These are phyloP conservation scores for Notiomystis cincta DNA, from an alignment of 2,113 vertebrate genomes.

Conservation along the genomic window DNA sequence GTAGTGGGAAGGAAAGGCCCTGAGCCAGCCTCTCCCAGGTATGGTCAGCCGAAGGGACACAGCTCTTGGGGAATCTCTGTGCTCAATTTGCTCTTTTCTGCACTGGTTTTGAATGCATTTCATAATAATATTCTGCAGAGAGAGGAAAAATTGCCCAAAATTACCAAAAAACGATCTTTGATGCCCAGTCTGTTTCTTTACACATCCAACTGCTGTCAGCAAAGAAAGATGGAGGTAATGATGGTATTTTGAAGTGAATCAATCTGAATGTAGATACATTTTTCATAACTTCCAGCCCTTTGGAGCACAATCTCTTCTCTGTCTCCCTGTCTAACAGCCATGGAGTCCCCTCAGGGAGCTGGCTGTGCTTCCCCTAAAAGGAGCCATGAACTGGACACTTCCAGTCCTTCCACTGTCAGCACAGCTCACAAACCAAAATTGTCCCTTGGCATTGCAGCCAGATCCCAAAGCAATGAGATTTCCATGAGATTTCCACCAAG, in stretches of 20 bases:
- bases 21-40: not conserved
- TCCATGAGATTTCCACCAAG: not conserved
- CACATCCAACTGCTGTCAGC: constrained; percentile 68
- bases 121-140: not conserved
- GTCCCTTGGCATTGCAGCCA: not conserved
- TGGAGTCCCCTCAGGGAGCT: not conserved
- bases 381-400: not conserved
- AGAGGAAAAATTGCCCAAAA: not conserved
- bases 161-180: not conserved
- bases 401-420: not conserved
- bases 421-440: not conserved
- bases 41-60: not conserved
- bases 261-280: not conserved
- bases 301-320: not conserved
- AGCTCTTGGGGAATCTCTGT: not conserved
- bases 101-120: not conserved
- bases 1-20: not conserved
- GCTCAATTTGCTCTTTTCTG: not conserved
- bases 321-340: not conserved
- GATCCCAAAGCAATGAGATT: not conserved
- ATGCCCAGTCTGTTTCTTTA: not conserved
- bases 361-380: not conserved
- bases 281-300: not conserved
- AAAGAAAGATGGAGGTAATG: constrained; percentile 44
- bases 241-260: not conserved